Base-by-base conservation (phyloP, 2,797 vertebrate genomes). In the Enteromius anoplus region DNA sequence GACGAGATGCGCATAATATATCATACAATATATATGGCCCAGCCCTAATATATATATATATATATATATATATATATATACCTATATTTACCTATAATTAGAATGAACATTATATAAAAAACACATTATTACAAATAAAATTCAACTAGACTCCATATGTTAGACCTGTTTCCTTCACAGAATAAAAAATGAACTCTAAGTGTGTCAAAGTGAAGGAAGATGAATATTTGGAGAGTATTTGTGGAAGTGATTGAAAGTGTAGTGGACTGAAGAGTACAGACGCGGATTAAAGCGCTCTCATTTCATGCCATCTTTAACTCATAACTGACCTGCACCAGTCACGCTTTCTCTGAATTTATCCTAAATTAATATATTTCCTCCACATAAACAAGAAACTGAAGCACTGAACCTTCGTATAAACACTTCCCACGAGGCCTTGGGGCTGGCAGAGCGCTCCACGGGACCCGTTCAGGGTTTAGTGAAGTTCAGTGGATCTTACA, bases 401-500 rank as follows among this genome's bases (percentile, higher is more conserved):
- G 40, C 58, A 19, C 68, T 73, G 58, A 51, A 49, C 29, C 53
- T 55, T 78, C 29, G 5, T 42, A 5, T 40, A 78, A 78, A 40
- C 9, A 23, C 55, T 19, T 64, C 75, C 45, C 68, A 47, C 14
- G 23, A 73, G 77, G 45, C 29, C 29, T 14, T 8, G 47, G 17
- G 64, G 85, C 90, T 85, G 85, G 80, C 86, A 83, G 83, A 87
- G 2, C 75, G 12, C 69, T 78, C 78, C 78, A 55, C 64, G 3
- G 15, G 80, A 85, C 82, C 76, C 82, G 75, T 87, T 88, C 85
- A 66, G 87, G 82, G 85, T 51, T 86, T 78, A 3, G 40, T 23
- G n/a, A 71, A 47, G 42, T 29, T 84, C 77, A 85, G 78, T 73
- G n/a, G 70, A 51, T 71, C 84, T 75, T 78, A 75, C 80, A 68